Base-by-base conservation (phyloP, 2,113 vertebrate genomes). In the Tragelaphus strepsiceros region DNA sequence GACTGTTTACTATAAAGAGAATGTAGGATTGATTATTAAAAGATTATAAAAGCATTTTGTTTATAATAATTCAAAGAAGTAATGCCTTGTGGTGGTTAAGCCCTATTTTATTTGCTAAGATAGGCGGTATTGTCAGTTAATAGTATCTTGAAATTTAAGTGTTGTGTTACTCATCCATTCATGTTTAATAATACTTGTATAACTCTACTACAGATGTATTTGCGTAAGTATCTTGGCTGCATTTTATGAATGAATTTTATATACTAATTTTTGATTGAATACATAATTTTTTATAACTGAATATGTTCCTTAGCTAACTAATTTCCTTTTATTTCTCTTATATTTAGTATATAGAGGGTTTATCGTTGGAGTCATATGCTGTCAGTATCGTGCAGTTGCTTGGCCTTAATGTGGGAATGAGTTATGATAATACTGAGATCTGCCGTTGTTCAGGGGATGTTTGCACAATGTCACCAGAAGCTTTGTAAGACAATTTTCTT, bases 381-480 rank as follows among this genome's bases (percentile, higher is more conserved):
- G 28, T 96, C 46, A 67, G 92, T 51, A 43, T 98, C 1, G 90
- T 88, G 22, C 98, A 98, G 49, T n/a, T 98, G 49, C 92, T 98
- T 39, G 82, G 98, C 84, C 22, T 98, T 56, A 56, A 71, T 39
- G 2, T 97, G 46, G 98, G 97, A 59, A 21, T 98, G 61, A 81
- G 3, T 77, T 98, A 96, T n/a, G 97, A 97, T 26, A 51, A 74
- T 6, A 6, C 62, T 32, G 84, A 97, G 24, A 39, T 0, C 35
- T 98, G 98, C 54, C 51, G 12, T 46, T 98, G 98, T 35, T 90
- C 74, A 90, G 90, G 58, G 62, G 94, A 96, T 64, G 54, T 77
- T 88, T 98, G 98, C 51, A 74, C 43, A 56, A 98, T 98, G 97
- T 97, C 90, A 1, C 84, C 96, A 83, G 62, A 95, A 64, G 98